Evolutionary conservation across 2,797 vertebrate genomes (phyloP).

Genomic region (Sebastes hubbsi): DNA sequence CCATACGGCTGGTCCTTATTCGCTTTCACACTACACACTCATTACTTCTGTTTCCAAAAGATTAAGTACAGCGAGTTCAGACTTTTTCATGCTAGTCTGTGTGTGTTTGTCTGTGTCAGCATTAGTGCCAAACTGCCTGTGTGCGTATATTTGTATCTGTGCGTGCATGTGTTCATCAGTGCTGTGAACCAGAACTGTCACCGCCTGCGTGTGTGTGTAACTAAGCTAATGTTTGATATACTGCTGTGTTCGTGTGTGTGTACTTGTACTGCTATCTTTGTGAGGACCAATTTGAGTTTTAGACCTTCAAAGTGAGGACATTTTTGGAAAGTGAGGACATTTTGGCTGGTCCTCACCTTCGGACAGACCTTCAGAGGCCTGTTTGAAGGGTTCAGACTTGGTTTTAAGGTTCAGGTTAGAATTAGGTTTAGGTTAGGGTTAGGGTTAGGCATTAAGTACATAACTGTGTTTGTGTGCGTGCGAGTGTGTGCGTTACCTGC

Average conservation of each 20-base stretch:
- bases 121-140: slow-evolving; percentile 4
- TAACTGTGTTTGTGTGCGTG: background rate
- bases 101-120: slow-evolving; percentile 29
- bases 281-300: too few species aligned
- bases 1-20: background rate
- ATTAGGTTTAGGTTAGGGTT: background rate
- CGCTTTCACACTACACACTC: background rate
- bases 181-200: background rate
- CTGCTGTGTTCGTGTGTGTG: background rate
- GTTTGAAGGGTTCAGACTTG: too few species aligned
- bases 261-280: too few species aligned
- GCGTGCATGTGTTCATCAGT: background rate
- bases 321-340: too few species aligned
- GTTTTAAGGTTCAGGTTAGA: too few species aligned
- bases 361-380: too few species aligned
- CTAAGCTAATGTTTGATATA: background rate
- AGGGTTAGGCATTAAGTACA: background rate
- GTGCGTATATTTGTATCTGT: slow-evolving; percentile 7
- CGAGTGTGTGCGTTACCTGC: slow-evolving; percentile 85
- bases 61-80: background rate
- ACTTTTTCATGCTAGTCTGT: background rate
- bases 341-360: too few species aligned
- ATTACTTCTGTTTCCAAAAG: slow-evolving; percentile 7
- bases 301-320: too few species aligned
- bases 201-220: background rate